phyloP scores from a whole-genome alignment of 2,797 vertebrate species.

The Lates japonicus region DNA sequence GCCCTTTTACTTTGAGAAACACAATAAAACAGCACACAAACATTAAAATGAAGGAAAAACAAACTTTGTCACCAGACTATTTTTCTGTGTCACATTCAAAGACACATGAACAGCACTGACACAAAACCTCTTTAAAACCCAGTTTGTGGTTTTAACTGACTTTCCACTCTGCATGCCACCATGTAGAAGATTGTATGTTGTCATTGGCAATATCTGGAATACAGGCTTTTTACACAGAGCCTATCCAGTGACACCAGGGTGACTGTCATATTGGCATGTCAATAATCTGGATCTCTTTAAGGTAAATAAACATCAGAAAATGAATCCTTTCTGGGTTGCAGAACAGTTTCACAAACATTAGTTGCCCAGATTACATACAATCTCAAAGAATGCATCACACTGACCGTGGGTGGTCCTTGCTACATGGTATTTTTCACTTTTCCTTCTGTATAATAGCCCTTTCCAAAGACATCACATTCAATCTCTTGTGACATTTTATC shows the following conservation, averaged over 20 bases:
- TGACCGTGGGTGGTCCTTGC: constrained; percentile 26
- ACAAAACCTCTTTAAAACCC: constrained; percentile 33
- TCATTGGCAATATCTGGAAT: constrained; percentile 49
- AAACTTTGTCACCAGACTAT: constrained; percentile 32
- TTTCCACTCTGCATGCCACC: constrained; percentile 33
- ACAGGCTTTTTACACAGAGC: constrained; percentile 14
- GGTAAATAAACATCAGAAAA: constrained; percentile 46
- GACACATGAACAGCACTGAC: constrained; percentile 21
- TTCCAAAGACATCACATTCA: constrained; percentile 19
- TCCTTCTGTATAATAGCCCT: constrained; percentile 1
- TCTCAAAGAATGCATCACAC: constrained; percentile 22
- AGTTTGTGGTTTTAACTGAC: constrained; percentile 49
- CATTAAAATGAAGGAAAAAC: constrained; percentile 39
- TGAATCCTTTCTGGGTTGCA: constrained; percentile 24
- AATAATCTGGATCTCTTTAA: constrained; percentile 41
- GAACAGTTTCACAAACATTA: constrained; percentile 38
- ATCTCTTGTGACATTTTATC: constrained; percentile 42
- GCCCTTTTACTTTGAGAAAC: constrained; percentile 21
- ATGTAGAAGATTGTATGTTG: constrained; percentile 45
- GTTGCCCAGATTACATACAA: constrained; percentile 40
- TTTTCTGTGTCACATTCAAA: constrained; percentile 33
- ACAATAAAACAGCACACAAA: constrained; percentile 36
- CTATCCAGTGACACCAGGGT: constrained; percentile 27
- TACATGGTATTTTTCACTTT: constrained; percentile 12
- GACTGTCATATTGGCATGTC: constrained; percentile 38